phyloP scores from a whole-genome alignment of 1,140 invertebrate genomes.

The Listronotus bonariensis region DNA sequence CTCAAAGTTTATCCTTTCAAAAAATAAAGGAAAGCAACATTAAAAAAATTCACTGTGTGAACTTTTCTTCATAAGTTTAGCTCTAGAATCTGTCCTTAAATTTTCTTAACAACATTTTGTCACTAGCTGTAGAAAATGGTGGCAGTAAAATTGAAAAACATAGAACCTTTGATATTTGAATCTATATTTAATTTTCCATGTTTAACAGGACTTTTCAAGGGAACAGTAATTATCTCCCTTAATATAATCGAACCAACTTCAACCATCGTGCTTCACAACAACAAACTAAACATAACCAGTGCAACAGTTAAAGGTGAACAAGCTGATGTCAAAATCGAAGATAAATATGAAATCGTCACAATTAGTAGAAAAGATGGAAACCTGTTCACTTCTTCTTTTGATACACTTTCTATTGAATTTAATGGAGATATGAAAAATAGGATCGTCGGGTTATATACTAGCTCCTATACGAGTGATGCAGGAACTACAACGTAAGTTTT shows the following conservation, averaged over 20 bases:
- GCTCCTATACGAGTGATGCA: slow-evolving; percentile 53
- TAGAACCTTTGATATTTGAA: background rate
- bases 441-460: slow-evolving; percentile 61
- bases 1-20: no score
- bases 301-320: slow-evolving; percentile 37
- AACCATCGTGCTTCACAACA: slow-evolving; percentile 73
- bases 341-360: slow-evolving; percentile 40
- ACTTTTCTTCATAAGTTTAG: no score
- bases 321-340: slow-evolving; percentile 31
- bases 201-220: slow-evolving; percentile 52
- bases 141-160: no score
- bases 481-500: slow-evolving; percentile 55
- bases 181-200: background rate
- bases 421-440: slow-evolving; percentile 59
- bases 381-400: slow-evolving; percentile 30
- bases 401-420: slow-evolving; percentile 54
- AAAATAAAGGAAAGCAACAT: no score
- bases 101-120: no score
- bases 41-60: no score
- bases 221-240: slow-evolving; percentile 72
- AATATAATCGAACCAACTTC: slow-evolving; percentile 61
- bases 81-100: no score
- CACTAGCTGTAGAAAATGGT: no score
- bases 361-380: slow-evolving; percentile 36
- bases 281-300: slow-evolving; percentile 62